These are phyloP conservation scores for Brotula barbata DNA, from an alignment of 2,797 vertebrate species.

Conservation along the genomic window DNA sequence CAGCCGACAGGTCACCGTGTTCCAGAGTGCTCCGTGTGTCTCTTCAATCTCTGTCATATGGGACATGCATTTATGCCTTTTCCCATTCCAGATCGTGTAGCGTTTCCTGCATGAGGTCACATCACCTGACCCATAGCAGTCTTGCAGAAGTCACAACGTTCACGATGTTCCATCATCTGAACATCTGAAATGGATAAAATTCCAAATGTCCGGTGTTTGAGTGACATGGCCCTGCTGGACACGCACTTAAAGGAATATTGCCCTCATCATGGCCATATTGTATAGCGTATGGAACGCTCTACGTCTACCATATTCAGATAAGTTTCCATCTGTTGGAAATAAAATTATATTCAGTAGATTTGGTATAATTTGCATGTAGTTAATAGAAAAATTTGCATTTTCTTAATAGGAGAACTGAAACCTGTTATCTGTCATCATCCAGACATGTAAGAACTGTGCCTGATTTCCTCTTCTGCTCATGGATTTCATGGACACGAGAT, in stretches of 20 bases:
- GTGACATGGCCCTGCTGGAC: not conserved
- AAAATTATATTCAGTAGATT: too few species aligned
- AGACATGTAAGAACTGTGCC: too few species aligned
- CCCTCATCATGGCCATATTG: too few species aligned
- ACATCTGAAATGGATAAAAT: conserved; percentile 6
- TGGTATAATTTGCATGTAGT: too few species aligned
- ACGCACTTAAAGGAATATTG: not conserved
- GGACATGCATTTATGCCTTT: conserved; percentile 6
- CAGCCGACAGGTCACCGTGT: not conserved
- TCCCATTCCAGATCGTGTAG: conserved; percentile 1
- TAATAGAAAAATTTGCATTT: too few species aligned
- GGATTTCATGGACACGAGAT: too few species aligned
- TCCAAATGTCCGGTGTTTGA: not conserved
- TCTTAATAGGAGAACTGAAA: too few species aligned
- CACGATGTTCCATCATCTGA: conserved; percentile 4
- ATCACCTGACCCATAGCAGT: conserved; percentile 13
- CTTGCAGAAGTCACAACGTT: conserved; percentile 11
- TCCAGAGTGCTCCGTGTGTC: not conserved
- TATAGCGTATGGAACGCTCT: too few species aligned
- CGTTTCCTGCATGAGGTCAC: conserved; percentile 11
- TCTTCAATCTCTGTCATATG: not conserved
- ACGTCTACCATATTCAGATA: too few species aligned
- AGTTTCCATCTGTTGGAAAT: too few species aligned
- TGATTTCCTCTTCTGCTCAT: too few species aligned
- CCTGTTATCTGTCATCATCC: too few species aligned